A percentile compares a stretch with the other conserved stretches of the same genome.
phyloP scores from a whole-genome alignment of 2,113 vertebrate genomes.

The Periophthalmus modestus region DNA sequence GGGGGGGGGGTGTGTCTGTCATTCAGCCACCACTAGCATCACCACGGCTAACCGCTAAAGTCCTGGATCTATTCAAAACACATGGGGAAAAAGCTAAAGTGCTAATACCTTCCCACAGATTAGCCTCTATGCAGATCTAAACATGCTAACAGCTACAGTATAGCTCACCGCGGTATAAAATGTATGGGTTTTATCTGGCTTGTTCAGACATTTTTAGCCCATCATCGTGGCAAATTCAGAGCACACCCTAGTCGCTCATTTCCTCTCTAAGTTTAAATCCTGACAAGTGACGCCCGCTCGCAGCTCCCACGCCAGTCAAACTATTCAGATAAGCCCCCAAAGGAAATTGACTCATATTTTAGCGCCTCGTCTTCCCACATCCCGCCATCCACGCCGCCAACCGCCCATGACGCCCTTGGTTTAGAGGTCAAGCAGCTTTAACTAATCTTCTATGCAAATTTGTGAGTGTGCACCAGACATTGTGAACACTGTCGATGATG shows the following conservation, averaged over 20 bases:
- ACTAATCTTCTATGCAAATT: slow-evolving; percentile 67
- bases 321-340: slow-evolving; percentile 65
- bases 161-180: slow-evolving; percentile 18
- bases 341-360: slow-evolving; percentile 71
- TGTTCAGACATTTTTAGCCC: slow-evolving; percentile 36
- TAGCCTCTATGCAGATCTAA: slow-evolving; percentile 41
- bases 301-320: slow-evolving; percentile 69
- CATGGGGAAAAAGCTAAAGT: slow-evolving; percentile 31
- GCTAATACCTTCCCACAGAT: slow-evolving; percentile 44
- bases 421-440: slow-evolving; percentile 68
- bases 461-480: slow-evolving; percentile 21
- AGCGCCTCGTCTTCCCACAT: slow-evolving; percentile 56
- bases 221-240: slow-evolving; percentile 59
- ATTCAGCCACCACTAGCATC: slow-evolving; percentile 62
- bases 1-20: slow-evolving; percentile 70
- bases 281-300: slow-evolving; percentile 66
- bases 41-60: slow-evolving; percentile 33
- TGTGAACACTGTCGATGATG: slow-evolving; percentile 30
- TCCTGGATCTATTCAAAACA: slow-evolving; percentile 51
- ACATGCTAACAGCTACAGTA: slow-evolving; percentile 33
- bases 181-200: slow-evolving; percentile 22
- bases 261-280: slow-evolving; percentile 74
- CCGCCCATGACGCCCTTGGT: slow-evolving; percentile 61
- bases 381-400: slow-evolving; percentile 32
- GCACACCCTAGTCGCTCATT: slow-evolving; percentile 66